A percentile compares a stretch with the other conserved stretches of the same genome.
phyloP scores from a whole-genome alignment of 2,797 vertebrate species.

The Spondyliosoma cantharus region DNA sequence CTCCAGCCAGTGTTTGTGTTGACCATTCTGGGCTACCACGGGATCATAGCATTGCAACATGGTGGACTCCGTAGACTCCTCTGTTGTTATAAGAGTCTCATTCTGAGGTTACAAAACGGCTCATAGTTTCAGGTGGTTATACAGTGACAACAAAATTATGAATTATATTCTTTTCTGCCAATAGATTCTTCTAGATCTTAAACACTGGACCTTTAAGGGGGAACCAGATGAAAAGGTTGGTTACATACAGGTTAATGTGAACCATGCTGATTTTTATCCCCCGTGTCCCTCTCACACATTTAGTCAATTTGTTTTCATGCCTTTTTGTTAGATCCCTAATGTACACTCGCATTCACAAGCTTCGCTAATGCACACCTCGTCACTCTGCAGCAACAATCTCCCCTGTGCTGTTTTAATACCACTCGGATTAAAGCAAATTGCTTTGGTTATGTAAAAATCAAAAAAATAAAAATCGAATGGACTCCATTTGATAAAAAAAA shows the following conservation, averaged over 20 bases:
- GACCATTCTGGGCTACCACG: too few species aligned
- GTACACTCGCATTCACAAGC: conserved; percentile 17
- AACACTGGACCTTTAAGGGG: neutral
- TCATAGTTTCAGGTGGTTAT: too few species aligned
- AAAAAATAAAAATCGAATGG: conserved; percentile 48
- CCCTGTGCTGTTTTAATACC: conserved; percentile 56
- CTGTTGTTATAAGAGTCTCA: too few species aligned
- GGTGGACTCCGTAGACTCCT: too few species aligned
- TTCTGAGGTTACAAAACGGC: too few species aligned
- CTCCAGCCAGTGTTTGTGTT: too few species aligned
- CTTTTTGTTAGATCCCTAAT: conserved; percentile 15
- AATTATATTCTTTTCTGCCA: too few species aligned
- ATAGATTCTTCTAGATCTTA: too few species aligned
- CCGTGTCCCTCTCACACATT: neutral
- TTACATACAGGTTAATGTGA: neutral
- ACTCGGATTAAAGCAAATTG: conserved; percentile 64
- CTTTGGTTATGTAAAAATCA: conserved; percentile 69
- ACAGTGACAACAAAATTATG: too few species aligned
- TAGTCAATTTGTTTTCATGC: conserved; percentile 11
- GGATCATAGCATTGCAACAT: neutral
- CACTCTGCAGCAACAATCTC: conserved; percentile 33
- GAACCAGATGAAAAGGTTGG: neutral
- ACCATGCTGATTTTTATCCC: conserved; percentile 10
- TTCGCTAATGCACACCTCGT: conserved; percentile 30
- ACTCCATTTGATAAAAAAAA: conserved; percentile 43